Conservation (phyloP, 64 coral and sea anemone genomes). For the Acropora tenuis region DNA sequence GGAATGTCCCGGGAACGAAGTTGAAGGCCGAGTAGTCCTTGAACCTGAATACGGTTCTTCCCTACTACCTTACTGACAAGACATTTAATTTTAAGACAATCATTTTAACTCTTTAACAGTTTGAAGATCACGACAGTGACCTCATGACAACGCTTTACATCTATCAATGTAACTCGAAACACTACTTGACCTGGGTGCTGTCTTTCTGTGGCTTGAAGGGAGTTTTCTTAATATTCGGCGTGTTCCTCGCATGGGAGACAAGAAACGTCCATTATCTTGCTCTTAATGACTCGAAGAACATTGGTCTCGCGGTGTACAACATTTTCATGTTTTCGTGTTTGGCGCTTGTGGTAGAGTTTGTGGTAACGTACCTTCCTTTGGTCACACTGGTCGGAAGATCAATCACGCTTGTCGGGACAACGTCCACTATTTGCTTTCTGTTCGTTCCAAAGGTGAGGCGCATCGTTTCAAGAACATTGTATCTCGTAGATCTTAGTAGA, state of each 20-base stretch:
- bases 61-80: background rate
- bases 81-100: background rate
- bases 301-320: conserved; percentile 72
- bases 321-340: conserved; percentile 81
- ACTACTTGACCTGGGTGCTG: conserved; percentile 59
- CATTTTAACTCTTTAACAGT: background rate
- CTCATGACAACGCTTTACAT: conserved; percentile 12
- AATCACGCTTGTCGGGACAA: conserved; percentile 36
- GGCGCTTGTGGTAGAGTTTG: conserved; percentile 53
- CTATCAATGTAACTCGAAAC: conserved; percentile 38
- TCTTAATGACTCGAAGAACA: conserved; percentile 76
- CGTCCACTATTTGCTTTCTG: conserved; percentile 65
- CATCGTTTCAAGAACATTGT: background rate
- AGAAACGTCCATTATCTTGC: conserved; percentile 46
- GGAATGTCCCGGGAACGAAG: too few relatives aligned
- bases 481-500: too few relatives aligned
- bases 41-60: background rate
- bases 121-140: background rate
- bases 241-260: conserved; percentile 74
- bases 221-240: conserved; percentile 62
- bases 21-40: too few relatives aligned
- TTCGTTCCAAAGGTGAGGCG: conserved; percentile 67
- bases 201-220: conserved; percentile 55
- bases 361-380: conserved; percentile 2
- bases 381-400: conserved; percentile 28